Evolutionary conservation across 2,888 invertebrate genomes (phyloP), one percentile per base, ranked within the genome.

Genomic region (Polydrusus cervinus): DNA sequence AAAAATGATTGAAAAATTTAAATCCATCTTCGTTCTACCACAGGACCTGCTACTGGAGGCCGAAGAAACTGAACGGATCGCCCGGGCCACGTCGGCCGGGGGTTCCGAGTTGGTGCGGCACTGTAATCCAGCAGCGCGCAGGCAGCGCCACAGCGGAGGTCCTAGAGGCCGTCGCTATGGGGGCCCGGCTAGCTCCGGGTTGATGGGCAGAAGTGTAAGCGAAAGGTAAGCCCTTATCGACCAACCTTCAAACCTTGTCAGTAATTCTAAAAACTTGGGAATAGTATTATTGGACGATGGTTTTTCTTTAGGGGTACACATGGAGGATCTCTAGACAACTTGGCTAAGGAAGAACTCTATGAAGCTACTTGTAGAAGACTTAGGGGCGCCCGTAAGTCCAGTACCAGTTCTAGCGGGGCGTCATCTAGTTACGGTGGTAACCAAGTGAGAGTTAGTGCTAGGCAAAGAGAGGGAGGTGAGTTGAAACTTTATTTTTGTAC

Each of bases 21-120:
- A 43, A 43, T 3, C 1, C 3, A 43, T 43, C 0, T 43, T n/a
- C 11, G 1, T 43, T 43, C 13, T 43, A 3, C n/a, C 47, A 10
- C 79, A 94, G 94, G 92, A 93, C 88, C 89, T 95, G 84, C 89
- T 95, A 79, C 91, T 93, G 84, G 92, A 93, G 85, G 94, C 92
- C 79, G 94, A 95, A 86, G 92, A 93, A 83, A 93, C 93, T 87
- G 93, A 94, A 84, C 89, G 91, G 78, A 90, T 89, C 79, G 88
- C 89, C 78, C 87, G 89, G 79, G 90, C 89, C 78, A 89, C 88
- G 68, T 89, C 89, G 79, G 86, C 88, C 75, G 88, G 88, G 70
- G 88, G 88, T 62, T 86, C 87, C 0, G 86, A 87, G 77, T 81
- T 85, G 70, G 88, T 86, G 5, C 85, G 88, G 2, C 86, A 88